Conservation (phyloP, 2,888 invertebrate genomes). For the Clostera curtula region DNA sequence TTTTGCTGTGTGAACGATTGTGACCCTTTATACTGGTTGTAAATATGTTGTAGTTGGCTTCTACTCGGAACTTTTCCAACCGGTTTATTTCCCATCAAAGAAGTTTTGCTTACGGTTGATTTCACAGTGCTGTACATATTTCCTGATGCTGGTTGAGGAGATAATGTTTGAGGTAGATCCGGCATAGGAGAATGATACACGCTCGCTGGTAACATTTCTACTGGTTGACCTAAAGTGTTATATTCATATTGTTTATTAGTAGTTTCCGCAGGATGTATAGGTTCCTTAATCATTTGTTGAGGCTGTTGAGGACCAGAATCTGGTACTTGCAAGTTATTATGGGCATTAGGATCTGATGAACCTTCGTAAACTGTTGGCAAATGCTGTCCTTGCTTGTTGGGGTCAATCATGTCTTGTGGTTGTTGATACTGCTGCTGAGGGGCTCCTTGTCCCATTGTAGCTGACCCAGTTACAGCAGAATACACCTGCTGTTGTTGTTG, state of each 20-base stretch:
- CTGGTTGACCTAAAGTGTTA: slow-evolving; percentile 60
- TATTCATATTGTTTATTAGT: slow-evolving; percentile 31
- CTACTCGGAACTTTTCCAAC: slow-evolving; percentile 42
- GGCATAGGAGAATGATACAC: slow-evolving; percentile 31
- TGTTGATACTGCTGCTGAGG: slow-evolving; percentile 16
- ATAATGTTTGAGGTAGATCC: slow-evolving; percentile 46
- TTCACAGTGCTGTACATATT: slow-evolving; percentile 42
- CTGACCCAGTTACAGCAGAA: slow-evolving; percentile 19
- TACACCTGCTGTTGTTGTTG: slow-evolving; percentile 34
- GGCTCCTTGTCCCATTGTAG: slow-evolving; percentile 19
- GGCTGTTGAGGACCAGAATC: slow-evolving; percentile 4
- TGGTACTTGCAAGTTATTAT: no score
- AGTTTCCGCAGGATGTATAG: slow-evolving; percentile 48
- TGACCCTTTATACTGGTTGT: slow-evolving; percentile 59
- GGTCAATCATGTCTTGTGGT: slow-evolving; percentile 18
- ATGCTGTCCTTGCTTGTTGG: slow-evolving; percentile 18
- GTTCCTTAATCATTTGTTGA: slow-evolving; percentile 31
- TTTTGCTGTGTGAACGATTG: slow-evolving; percentile 55
- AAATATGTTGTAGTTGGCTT: slow-evolving; percentile 52
- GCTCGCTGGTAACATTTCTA: slow-evolving; percentile 43
- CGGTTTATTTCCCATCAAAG: slow-evolving; percentile 38
- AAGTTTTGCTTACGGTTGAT: slow-evolving; percentile 55
- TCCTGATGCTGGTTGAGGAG: slow-evolving; percentile 32
- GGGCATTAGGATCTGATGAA: slow-evolving; percentile 13
- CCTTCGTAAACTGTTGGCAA: slow-evolving; percentile 20